Base-by-base conservation (phyloP, 1,140 invertebrate species). In the Xylocopa sonorina region DNA sequence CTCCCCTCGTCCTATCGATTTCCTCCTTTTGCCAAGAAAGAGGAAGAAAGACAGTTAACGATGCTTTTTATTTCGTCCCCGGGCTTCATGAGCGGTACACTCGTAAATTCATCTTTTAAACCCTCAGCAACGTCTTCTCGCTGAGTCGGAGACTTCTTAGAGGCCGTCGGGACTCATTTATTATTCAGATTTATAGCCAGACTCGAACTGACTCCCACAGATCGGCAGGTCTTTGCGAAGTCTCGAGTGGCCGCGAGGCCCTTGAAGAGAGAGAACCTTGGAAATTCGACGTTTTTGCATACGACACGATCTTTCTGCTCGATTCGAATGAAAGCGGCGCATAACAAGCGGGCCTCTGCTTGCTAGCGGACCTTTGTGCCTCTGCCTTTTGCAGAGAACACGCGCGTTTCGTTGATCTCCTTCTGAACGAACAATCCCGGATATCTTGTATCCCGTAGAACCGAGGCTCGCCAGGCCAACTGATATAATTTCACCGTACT, bases 111-210 rank as follows among this genome's bases (percentile, higher is more conserved):
- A 90, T 91, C 89, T 90, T 87, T 87, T 82, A 87, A 87, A 81
- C 87, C 85, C 60, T 87, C 87, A 87, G 85, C 81, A 86, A 83
- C 77, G 87, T 90, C 88, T 88, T 85, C 83, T 88, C 83, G 83
- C 85, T 90, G 88, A 90, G 88, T 87, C 91, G 92, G 92, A 91
- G 88, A 92, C 91, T 93, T 93, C 92, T 93, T 92, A 93, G 89
- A 92, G 90, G 91, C 91, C 91, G 91, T 92, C 88, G 91, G 88
- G 88, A 89, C 88, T 93, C 92, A 90, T 93, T 93, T 93, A 93
- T 92, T 92, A 93, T 92, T 93, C 91, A 92, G 92, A 93, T 93
- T 93, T 93, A 93, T 92, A 92, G 92, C 90, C 89, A 85, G 88
- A 87, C 88, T 91, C 87, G 88, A 87, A 84, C 90, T 91, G 89